These are phyloP conservation scores for Lagocephalus sceleratus DNA, from an alignment of 2,797 vertebrate species.

Conservation along the genomic window DNA sequence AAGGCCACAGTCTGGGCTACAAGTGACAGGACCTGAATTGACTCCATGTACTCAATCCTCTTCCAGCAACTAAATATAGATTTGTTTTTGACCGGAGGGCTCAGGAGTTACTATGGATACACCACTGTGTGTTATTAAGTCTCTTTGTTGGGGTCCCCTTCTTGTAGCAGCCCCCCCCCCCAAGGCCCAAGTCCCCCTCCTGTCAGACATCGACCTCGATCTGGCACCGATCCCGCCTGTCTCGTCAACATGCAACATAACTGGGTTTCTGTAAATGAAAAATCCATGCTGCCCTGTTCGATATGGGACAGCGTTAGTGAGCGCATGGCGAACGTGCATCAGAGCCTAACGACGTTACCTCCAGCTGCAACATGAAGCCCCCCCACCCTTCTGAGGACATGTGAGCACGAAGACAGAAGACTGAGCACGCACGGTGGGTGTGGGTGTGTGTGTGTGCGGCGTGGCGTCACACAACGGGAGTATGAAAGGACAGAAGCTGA, in stretches of 20 bases:
- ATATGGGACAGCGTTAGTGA: constrained; percentile 47
- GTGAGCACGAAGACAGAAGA: constrained; percentile 20
- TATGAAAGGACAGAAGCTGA: background rate
- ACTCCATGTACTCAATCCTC: too few species aligned
- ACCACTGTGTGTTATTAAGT: too few species aligned
- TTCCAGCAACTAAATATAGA: too few species aligned
- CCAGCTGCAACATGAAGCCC: constrained; percentile 30
- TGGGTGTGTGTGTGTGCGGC: background rate
- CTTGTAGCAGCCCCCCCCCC: constrained; percentile 38
- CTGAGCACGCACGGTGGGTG: constrained; percentile 1
- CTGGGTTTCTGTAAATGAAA: constrained; percentile 70
- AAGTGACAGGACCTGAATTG: too few species aligned
- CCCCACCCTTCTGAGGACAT: constrained; percentile 18
- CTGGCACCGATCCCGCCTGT: constrained; percentile 52
- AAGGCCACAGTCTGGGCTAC: too few species aligned
- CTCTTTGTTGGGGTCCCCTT: too few species aligned
- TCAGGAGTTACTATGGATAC: too few species aligned
- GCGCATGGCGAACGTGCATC: constrained; percentile 54
- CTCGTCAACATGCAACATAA: constrained; percentile 62
- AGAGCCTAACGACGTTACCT: constrained; percentile 61
- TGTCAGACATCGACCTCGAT: constrained; percentile 58
- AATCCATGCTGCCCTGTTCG: constrained; percentile 65
- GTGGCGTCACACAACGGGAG: background rate
- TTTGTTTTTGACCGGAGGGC: too few species aligned
- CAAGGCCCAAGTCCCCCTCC: constrained; percentile 27